phyloP scores from a whole-genome alignment of 2,888 invertebrate species.

The Mesodorylaimus sp. region DNA sequence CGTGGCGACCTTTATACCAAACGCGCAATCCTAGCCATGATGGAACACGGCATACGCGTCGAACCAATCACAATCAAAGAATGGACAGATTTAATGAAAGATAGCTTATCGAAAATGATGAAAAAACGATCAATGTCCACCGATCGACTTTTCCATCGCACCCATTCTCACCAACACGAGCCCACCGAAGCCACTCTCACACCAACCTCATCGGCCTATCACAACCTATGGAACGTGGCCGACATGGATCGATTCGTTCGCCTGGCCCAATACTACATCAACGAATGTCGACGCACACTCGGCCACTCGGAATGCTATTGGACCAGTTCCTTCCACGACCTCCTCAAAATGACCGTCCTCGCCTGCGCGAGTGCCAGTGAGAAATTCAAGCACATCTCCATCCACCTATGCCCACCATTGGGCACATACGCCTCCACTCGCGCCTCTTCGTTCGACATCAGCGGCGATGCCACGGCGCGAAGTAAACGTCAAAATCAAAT shows the following conservation, averaged over 20 bases:
- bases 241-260: conserved; percentile 6
- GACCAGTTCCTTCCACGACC: conserved; percentile 11
- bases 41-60: conserved; percentile 10
- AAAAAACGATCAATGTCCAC: no score
- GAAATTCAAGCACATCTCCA: neutral
- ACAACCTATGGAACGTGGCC: neutral
- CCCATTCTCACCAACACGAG: no score
- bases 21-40: conserved; percentile 5
- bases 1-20: conserved; percentile 12
- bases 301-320: conserved; percentile 7
- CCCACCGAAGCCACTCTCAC: no score
- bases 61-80: conserved; percentile 11
- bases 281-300: conserved; percentile 7
- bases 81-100: conserved; percentile 10
- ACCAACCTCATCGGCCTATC: neutral
- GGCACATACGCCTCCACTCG: neutral
- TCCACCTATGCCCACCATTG: neutral
- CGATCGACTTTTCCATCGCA: no score
- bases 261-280: conserved; percentile 11
- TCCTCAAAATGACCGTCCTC: conserved; percentile 6
- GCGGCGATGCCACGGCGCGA: neutral
- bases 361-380: neutral
- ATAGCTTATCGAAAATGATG: neutral
- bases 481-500: no score
- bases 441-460: neutral